phyloP scores from a whole-genome alignment of 2,113 vertebrate species.

The Climacteris rufus region DNA sequence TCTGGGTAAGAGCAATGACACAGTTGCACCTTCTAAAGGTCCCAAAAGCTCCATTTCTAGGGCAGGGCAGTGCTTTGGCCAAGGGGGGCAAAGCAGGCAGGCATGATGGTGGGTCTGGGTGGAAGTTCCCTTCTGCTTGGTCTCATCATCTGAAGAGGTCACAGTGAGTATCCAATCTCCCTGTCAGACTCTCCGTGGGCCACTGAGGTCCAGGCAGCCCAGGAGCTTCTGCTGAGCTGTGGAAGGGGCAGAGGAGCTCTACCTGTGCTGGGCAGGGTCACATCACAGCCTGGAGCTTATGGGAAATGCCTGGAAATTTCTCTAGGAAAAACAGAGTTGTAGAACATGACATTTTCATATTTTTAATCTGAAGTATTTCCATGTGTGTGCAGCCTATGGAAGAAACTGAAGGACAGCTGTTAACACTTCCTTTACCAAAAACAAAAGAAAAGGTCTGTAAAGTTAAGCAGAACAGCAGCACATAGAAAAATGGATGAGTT shows the following conservation, averaged over 20 bases:
- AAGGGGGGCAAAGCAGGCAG: neutral
- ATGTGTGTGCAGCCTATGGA: neutral
- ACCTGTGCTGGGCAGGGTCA: fast-evolving
- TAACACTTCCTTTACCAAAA: neutral
- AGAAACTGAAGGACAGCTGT: neutral
- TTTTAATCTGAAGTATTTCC: neutral
- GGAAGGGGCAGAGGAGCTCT: neutral
- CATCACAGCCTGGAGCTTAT: fast-evolving
- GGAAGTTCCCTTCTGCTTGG: neutral
- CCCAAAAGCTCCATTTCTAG: neutral
- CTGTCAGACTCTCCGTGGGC: fast-evolving
- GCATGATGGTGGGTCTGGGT: fast-evolving
- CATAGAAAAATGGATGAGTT: neutral
- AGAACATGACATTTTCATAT: neutral
- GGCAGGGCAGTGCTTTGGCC: neutral
- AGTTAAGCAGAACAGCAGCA: neutral
- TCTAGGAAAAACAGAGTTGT: neutral
- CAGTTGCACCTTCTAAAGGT: neutral
- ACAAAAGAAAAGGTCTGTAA: neutral
- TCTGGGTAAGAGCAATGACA: neutral
- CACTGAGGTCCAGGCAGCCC: neutral
- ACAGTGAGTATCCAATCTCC: fast-evolving
- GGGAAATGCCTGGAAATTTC: neutral
- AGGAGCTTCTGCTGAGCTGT: fast-evolving
- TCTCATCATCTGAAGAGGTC: fast-evolving